Evolutionary conservation across 2,113 vertebrate genomes (phyloP).

Genomic region (Nicator chloris): DNA sequence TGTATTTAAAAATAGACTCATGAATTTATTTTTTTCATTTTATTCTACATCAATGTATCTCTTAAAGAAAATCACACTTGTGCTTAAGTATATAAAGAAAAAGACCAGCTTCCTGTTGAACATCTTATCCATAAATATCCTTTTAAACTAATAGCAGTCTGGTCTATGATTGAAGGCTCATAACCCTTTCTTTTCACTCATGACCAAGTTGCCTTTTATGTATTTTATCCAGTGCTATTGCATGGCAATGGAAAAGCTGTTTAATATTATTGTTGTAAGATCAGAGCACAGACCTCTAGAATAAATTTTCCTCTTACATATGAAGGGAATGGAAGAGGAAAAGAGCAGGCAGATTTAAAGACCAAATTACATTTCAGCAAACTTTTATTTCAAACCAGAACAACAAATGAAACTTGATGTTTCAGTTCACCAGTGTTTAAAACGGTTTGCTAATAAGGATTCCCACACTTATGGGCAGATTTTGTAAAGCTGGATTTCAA

Average conservation of each 20-base stretch:
- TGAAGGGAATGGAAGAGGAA: neutral
- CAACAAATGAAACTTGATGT: neutral
- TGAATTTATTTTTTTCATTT: neutral
- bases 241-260: neutral
- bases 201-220: neutral
- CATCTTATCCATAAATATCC: neutral
- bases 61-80: neutral
- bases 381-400: neutral
- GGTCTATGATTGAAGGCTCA: neutral
- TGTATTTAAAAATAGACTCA: neutral
- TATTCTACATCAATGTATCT: neutral
- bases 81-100: neutral
- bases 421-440: neutral
- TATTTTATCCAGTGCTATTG: neutral
- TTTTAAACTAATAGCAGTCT: neutral
- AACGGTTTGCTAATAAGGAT: neutral
- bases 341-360: neutral
- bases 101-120: neutral
- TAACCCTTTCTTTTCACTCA: neutral
- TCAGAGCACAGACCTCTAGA: neutral
- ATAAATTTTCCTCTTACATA: neutral
- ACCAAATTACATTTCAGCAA: neutral
- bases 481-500: neutral
- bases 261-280: neutral
- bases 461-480: neutral